Evolutionary conservation across 1,140 invertebrate species (phyloP).

Genomic region (Lerema accius): DNA sequence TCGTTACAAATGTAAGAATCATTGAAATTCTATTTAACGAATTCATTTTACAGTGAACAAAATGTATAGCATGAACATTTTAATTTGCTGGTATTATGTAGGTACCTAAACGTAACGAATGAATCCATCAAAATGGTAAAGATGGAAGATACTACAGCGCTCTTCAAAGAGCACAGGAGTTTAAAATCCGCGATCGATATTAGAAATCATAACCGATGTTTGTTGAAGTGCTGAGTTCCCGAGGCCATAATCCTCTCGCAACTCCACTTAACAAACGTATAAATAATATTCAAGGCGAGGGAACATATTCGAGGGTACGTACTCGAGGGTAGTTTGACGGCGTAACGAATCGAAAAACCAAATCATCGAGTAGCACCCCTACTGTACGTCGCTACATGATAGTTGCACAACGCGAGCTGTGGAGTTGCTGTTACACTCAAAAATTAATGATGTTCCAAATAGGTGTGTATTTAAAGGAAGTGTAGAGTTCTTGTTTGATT

Average conservation of each 20-base stretch:
- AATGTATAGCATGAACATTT: no score
- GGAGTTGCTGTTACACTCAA: slow-evolving; percentile 48
- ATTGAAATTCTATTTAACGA: no score
- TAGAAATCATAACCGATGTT: slow-evolving; percentile 79
- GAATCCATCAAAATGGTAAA: background rate
- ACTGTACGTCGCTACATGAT: slow-evolving; percentile 76
- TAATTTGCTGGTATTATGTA: background rate
- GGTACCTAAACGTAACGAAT: slow-evolving; percentile 6
- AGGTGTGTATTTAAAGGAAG: no score
- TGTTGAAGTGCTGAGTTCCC: slow-evolving; percentile 78
- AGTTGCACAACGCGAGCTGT: slow-evolving; percentile 55
- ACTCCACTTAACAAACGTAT: slow-evolving; percentile 81
- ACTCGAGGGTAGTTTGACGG: slow-evolving; percentile 80
- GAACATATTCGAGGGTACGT: slow-evolving; percentile 78
- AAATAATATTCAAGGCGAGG: slow-evolving; percentile 82
- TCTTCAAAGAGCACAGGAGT: slow-evolving; percentile 44
- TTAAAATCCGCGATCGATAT: slow-evolving; percentile 69
- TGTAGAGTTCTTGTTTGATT: no score
- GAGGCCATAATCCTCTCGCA: slow-evolving; percentile 75
- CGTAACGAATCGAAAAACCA: slow-evolving; percentile 83
- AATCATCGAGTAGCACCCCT: slow-evolving; percentile 82
- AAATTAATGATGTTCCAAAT: slow-evolving; percentile 24
- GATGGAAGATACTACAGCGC: slow-evolving; percentile 18
- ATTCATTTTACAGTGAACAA: background rate
- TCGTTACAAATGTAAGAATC: no score